Evolutionary conservation across 35 echinoderm and acorn worm genomes (phyloP).

Genomic region (Lytechinus variegatus): DNA sequence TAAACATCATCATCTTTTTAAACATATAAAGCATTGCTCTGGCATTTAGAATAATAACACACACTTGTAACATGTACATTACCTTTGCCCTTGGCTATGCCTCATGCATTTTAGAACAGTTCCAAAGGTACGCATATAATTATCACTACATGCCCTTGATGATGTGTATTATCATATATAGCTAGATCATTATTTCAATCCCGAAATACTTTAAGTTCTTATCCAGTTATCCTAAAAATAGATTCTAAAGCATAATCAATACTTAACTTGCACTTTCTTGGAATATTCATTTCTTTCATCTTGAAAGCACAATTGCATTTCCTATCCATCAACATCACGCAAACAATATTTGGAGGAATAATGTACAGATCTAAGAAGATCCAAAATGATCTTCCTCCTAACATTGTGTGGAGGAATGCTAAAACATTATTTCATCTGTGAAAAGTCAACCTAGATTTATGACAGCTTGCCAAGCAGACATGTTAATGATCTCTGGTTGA

Average conservation of each 20-base stretch:
- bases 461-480: slow-evolving; percentile 7
- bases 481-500: background rate
- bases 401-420: background rate
- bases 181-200: too few relatives aligned
- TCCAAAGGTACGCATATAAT: too few relatives aligned
- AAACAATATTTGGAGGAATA: background rate
- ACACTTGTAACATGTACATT: too few relatives aligned
- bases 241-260: background rate
- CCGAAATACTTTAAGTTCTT: background rate
- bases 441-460: slow-evolving; percentile 6
- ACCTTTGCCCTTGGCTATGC: too few relatives aligned
- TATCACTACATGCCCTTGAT: too few relatives aligned
- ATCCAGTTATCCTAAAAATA: background rate
- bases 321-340: background rate
- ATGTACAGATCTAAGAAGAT: background rate
- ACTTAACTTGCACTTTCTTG: background rate
- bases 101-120: too few relatives aligned
- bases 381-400: background rate
- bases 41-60: too few relatives aligned
- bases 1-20: too few relatives aligned
- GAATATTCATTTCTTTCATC: background rate
- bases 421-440: background rate
- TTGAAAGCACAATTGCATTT: background rate
- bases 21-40: too few relatives aligned
- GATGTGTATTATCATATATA: too few relatives aligned